Conservation (phyloP, 2,888 invertebrate species). For the Andrena dorsata region DNA sequence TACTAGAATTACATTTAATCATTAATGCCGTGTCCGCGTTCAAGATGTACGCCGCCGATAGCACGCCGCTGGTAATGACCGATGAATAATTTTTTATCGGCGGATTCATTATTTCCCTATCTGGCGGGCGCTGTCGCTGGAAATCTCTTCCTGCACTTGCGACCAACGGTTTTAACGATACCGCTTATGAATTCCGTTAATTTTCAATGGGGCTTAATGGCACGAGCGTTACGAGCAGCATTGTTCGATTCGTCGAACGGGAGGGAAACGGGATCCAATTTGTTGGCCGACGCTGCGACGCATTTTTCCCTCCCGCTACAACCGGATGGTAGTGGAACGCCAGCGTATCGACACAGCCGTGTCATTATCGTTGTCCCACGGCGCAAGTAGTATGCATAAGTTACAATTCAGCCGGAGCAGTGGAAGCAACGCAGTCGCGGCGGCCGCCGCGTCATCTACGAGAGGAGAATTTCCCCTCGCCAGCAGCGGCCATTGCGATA, state of each 20-base stretch:
- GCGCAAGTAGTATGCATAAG: constrained; percentile 65
- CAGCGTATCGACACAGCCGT: constrained; percentile 39
- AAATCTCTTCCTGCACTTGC: not conserved
- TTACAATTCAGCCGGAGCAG: constrained; percentile 69
- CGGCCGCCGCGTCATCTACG: constrained; percentile 64
- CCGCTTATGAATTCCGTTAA: constrained; percentile 26
- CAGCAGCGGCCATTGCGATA: constrained; percentile 71
- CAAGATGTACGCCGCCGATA: constrained; percentile 62
- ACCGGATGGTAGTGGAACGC: constrained; percentile 34
- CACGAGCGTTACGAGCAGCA: not conserved
- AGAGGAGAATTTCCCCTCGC: constrained; percentile 70
- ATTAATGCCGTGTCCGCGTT: constrained; percentile 62
- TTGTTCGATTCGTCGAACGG: constrained; percentile 31
- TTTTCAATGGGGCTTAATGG: constrained; percentile 15
- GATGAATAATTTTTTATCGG: constrained; percentile 55
- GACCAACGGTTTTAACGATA: not conserved
- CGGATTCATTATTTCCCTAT: constrained; percentile 47
- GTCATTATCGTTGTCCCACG: constrained; percentile 57
- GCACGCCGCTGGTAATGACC: constrained; percentile 48
- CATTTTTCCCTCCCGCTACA: constrained; percentile 36
- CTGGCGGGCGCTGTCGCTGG: not conserved
- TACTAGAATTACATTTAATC: constrained; percentile 68
- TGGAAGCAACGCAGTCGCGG: constrained; percentile 46
- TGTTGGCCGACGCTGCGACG: not conserved
- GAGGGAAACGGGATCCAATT: constrained; percentile 41